Conservation (phyloP, 2,113 vertebrate genomes). For the Urocynchramus pylzowi region DNA sequence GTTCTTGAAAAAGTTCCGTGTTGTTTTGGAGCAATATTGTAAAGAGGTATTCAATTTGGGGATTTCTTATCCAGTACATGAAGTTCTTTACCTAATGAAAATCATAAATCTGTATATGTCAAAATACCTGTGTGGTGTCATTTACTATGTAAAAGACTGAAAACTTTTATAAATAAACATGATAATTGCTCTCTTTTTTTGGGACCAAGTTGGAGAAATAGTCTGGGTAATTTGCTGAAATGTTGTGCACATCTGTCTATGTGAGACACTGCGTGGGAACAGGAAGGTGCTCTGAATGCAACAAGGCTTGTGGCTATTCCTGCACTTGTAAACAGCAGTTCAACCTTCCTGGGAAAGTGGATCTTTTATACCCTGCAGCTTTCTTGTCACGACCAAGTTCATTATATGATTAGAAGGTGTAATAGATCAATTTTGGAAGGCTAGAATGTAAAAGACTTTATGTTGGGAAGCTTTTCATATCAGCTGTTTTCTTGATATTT, state of each 20-base stretch:
- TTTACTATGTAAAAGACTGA: not conserved
- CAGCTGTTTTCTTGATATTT: not conserved
- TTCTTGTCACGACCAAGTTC: not conserved
- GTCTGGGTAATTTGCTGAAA: not conserved
- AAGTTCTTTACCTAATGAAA: not conserved
- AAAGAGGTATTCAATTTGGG: slow-evolving; percentile 82
- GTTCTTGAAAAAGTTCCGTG: slow-evolving; percentile 87
- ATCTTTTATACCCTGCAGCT: not conserved
- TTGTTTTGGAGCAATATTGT: slow-evolving; percentile 83
- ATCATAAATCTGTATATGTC: not conserved
- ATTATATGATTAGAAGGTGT: not conserved
- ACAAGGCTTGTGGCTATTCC: not conserved
- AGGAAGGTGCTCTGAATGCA: not conserved
- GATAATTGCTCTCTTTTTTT: not conserved
- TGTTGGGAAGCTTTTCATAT: not conserved
- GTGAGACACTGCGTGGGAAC: not conserved
- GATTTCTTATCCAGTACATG: not conserved
- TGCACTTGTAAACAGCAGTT: not conserved
- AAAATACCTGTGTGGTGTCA: not conserved
- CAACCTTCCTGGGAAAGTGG: not conserved
- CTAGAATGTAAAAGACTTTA: not conserved
- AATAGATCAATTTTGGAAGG: not conserved
- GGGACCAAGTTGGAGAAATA: not conserved
- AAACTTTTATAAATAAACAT: not conserved
- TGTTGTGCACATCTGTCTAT: not conserved